A percentile compares a stretch with the other conserved stretches of the same genome.
phyloP scores from a whole-genome alignment of 2,797 vertebrate species.

The Rhincodon typus region DNA sequence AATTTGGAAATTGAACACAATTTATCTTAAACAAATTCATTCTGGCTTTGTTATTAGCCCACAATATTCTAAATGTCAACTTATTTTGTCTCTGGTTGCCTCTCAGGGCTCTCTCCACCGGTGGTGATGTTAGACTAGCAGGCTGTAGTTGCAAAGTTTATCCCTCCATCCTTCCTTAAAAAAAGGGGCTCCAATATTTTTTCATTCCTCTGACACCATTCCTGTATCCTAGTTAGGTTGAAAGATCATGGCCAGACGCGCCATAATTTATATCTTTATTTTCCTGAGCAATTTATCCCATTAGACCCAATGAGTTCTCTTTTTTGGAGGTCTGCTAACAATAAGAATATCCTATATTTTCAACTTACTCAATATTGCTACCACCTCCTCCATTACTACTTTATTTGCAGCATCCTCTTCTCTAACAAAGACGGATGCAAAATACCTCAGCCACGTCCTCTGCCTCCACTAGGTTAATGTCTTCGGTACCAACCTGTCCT shows the following conservation, averaged over 20 bases:
- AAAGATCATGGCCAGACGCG: background rate
- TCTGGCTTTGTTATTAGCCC: background rate
- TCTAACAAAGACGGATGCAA: background rate
- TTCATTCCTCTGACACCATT: background rate
- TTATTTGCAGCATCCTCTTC: background rate
- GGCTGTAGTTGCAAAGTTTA: background rate
- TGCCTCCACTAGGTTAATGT: background rate
- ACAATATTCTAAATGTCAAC: background rate
- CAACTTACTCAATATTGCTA: background rate
- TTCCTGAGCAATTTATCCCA: background rate
- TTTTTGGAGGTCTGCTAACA: background rate
- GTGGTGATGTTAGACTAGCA: background rate
- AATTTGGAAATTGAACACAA: background rate
- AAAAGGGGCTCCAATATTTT: background rate
- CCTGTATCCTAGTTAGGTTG: background rate
- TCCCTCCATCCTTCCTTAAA: background rate
- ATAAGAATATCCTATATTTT: background rate
- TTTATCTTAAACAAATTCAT: background rate
- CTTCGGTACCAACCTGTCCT: background rate
- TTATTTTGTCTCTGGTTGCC: too few relatives aligned
- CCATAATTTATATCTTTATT: background rate
- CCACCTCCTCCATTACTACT: background rate
- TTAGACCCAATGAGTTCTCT: background rate
- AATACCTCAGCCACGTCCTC: background rate
- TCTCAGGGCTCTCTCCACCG: background rate